Percentiles rank a stretch among this genome's conserved stretches.
phyloP scores from a whole-genome alignment of 2,888 invertebrate species.

The Dasysyrphus albostriatus region DNA sequence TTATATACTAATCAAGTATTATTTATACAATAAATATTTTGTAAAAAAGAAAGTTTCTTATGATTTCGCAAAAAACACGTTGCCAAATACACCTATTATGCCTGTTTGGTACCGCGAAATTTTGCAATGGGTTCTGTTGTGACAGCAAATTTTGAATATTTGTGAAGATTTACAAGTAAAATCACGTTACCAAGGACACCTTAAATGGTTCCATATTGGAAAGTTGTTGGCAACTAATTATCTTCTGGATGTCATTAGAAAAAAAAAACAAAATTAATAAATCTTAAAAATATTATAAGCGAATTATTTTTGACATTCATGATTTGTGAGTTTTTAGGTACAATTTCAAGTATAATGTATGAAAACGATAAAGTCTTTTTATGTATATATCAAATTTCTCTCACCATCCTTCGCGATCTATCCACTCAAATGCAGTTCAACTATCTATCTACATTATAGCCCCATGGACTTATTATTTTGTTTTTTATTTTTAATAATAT shows the following conservation, averaged over 20 bases:
- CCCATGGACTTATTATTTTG: constrained; percentile 52
- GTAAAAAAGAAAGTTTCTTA: too few relatives aligned
- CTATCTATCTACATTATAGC: constrained; percentile 67
- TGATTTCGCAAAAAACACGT: too few relatives aligned
- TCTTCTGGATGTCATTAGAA: not conserved
- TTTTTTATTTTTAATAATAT: constrained; percentile 40
- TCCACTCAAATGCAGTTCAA: constrained; percentile 61
- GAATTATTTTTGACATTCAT: not conserved
- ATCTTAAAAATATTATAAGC: not conserved
- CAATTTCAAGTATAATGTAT: constrained; percentile 42
- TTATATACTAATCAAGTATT: too few relatives aligned
- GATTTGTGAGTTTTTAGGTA: constrained; percentile 38
- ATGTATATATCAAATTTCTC: constrained; percentile 49
- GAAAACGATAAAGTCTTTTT: constrained; percentile 15
- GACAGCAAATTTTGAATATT: too few relatives aligned
- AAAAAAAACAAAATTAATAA: not conserved
- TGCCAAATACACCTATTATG: too few relatives aligned
- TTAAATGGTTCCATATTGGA: not conserved
- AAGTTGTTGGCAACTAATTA: not conserved
- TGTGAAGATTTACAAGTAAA: too few relatives aligned
- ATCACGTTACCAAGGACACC: too few relatives aligned
- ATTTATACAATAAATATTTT: too few relatives aligned
- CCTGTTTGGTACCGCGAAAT: too few relatives aligned
- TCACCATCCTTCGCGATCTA: constrained; percentile 52
- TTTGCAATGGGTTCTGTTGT: too few relatives aligned